Conservation (phyloP, 37 sponge, comb jelly and placozoan species). For the Cliona cf. orientalis region DNA sequence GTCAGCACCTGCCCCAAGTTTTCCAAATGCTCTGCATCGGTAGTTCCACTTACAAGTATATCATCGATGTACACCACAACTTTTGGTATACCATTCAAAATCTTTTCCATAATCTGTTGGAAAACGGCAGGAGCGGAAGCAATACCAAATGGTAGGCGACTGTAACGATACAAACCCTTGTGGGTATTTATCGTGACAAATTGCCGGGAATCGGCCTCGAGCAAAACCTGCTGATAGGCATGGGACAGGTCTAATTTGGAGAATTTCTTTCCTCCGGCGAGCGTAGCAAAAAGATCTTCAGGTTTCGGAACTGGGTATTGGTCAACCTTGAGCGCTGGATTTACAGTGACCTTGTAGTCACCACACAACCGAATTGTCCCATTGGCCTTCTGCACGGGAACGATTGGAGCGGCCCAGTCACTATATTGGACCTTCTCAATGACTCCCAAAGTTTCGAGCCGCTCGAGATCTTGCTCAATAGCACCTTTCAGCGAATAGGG, state of each 20-base stretch:
- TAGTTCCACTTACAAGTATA: slow-evolving; percentile 31
- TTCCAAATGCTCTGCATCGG: slow-evolving; percentile 34
- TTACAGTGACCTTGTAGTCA: no score
- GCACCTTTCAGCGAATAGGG: no score
- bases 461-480: no score
- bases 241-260: slow-evolving; percentile 32
- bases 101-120: slow-evolving; percentile 15
- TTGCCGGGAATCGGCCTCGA: slow-evolving; percentile 15
- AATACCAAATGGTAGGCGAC: slow-evolving; percentile 45
- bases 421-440: no score
- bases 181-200: slow-evolving; percentile 44
- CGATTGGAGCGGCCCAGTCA: no score
- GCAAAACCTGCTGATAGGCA: slow-evolving; percentile 32
- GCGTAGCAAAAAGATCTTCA: no score
- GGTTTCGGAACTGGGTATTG: no score
- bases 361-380: no score
- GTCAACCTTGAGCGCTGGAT: no score
- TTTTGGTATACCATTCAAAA: slow-evolving; percentile 25
- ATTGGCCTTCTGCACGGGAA: no score
- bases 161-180: no score
- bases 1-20: slow-evolving; percentile 5
- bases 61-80: slow-evolving; percentile 54
- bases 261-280: slow-evolving; percentile 20
- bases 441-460: no score
- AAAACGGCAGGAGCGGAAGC: slow-evolving; percentile 44